These are phyloP conservation scores for Urocolius indicus DNA, from an alignment of 2,113 vertebrate species.

Conservation along the genomic window DNA sequence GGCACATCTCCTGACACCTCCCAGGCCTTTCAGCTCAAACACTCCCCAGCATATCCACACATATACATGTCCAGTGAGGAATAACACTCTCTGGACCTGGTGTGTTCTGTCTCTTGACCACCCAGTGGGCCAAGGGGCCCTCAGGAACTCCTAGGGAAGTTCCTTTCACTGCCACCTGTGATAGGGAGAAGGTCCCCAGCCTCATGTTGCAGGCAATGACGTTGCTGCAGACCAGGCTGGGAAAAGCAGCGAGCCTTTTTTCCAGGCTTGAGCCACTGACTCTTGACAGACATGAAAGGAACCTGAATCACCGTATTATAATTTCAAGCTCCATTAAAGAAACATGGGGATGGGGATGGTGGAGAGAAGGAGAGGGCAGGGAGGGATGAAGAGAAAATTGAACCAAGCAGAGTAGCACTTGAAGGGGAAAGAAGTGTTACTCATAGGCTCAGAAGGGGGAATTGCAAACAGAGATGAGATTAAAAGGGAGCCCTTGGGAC, in stretches of 20 bases:
- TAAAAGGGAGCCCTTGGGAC: slow-evolving; percentile 61
- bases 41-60: neutral
- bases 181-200: neutral
- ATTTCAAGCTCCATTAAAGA: slow-evolving; percentile 67
- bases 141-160: neutral
- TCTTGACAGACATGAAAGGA: neutral
- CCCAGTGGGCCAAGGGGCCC: neutral
- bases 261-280: neutral
- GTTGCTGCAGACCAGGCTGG: neutral
- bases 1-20: neutral
- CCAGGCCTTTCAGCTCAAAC: neutral
- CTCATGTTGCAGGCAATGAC: neutral
- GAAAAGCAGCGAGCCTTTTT: neutral
- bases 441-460: slow-evolving; percentile 47
- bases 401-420: slow-evolving; percentile 48
- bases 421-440: slow-evolving; percentile 34
- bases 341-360: neutral
- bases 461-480: slow-evolving; percentile 63
- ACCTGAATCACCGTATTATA: slow-evolving; percentile 18
- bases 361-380: slow-evolving; percentile 12
- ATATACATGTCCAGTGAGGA: neutral
- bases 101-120: neutral
- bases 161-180: neutral
- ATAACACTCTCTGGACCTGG: accelerated
- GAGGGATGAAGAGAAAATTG: slow-evolving; percentile 56